Evolutionary conservation across 2,888 invertebrate genomes (phyloP).

Genomic region (Hoplodrina ambigua): DNA sequence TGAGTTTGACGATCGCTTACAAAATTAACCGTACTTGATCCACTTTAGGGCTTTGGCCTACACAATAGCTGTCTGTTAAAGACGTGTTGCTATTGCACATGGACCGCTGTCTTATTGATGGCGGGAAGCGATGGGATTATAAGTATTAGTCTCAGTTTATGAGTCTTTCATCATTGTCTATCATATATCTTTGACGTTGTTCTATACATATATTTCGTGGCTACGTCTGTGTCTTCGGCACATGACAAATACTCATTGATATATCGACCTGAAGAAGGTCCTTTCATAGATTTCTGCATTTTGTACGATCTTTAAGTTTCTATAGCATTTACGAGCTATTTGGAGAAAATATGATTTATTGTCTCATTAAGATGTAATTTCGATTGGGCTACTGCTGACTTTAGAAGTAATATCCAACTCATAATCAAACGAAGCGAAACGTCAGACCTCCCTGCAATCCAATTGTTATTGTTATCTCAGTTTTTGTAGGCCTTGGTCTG

Average conservation of each 20-base stretch:
- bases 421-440: constrained; percentile 1
- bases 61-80: constrained; percentile 68
- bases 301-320: neutral
- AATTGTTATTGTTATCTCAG: constrained; percentile 14
- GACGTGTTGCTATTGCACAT: constrained; percentile 30
- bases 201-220: neutral
- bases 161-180: constrained; percentile 13
- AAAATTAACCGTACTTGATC: constrained; percentile 62
- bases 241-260: no score
- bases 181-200: neutral
- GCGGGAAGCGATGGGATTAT: constrained; percentile 33
- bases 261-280: no score
- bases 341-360: neutral
- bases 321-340: neutral
- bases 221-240: neutral
- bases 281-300: neutral
- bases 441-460: neutral
- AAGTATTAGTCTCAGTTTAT: constrained; percentile 16
- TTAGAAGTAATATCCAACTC: neutral
- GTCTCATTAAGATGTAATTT: neutral
- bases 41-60: constrained; percentile 62
- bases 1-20: constrained; percentile 54
- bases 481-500: constrained; percentile 20
- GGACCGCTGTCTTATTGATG: constrained; percentile 35
- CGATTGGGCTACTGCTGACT: neutral